Evolutionary conservation across 2,113 vertebrate species (phyloP), one percentile per base, ranked within the genome.

Genomic region (Paratilapia polleni): DNA sequence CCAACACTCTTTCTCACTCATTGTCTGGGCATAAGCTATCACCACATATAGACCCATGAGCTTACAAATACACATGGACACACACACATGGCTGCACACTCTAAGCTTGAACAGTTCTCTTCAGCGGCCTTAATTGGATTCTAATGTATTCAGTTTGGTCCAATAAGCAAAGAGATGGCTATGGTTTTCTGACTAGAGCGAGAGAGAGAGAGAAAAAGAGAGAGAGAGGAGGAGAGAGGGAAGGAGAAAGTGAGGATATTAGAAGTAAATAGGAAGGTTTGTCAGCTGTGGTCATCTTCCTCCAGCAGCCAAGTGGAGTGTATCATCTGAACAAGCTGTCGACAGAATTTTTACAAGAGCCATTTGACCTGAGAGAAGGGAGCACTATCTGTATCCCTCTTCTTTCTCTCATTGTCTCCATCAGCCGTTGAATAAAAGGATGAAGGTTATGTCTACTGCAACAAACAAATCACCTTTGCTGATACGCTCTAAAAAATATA

Each of bases 71-170:
- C 56, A 70, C 54, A 66, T 26, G 63, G 22, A 31, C n/a, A 78
- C 78, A 77, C 78, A 81, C 81, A 68, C 34, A 77, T 9, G 68
- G 11, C 58, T 78, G 78, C 89, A 83, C 80, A 62, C 81, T 87
- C 41, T n/a, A 54, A 89, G 87, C 88, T 87, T 85, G 88, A 91
- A 86, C 88, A 83, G 80, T 78, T 90, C 92, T 90, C 88, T 78
- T 76, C 81, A 81, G 84, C 83, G 81, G 75, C 78, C 84, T 89
- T 94, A 94, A 95, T 95, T 95, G 92, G 91, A 94, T 94, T 94
- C 91, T 95, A 94, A 95, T 95, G 87, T 94, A 95, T 94, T 91
- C 94, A 62, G 85, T 90, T 92, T 89, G 90, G 90, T 94, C 87
- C 88, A 91, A 43, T 91, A 89, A 91, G 89, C 94, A 92, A 79